Evolutionary conservation across 1,140 invertebrate species (phyloP), one percentile per base, ranked within the genome.

Genomic region (Monomorium pharaonis): DNA sequence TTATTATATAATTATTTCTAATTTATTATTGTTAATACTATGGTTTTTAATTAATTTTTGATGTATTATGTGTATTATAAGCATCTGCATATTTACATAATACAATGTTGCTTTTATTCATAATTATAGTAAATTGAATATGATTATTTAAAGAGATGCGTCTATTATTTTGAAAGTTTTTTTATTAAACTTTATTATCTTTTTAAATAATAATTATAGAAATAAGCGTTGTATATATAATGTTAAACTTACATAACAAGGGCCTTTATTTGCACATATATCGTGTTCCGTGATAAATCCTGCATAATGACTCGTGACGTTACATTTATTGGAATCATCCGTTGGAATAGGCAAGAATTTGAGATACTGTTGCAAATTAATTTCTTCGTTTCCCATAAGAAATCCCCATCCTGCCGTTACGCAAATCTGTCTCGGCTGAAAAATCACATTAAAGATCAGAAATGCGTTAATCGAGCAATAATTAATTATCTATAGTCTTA

Each of bases 331-430:
- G 4, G 93, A 92, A 72, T 96, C 94, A 44, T 96, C 95, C 33
- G 95, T 95, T 37, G 96, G 96, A 33, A 96, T 93, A 21, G 96
- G 95, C 72, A 96, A 91, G 92, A 96, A 96, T 86, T 95, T 95
- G 0, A 96, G 92, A 88, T 96, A 95, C 86, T 95, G 95, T 86
- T 96, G 94, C 42, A 95, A 92, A 84, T 94, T 95, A 3, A 95
- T 89, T 91, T 96, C 96, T 92, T 95, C 95, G 77, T 95, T 95
- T n/a, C n/a, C n/a, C 75, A 94, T 92, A 63, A 94, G 95, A 60
- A 96, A 95, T 75, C 96, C 96, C 96, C 96, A 97, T 74, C 96
- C 96, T 63, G 95, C 96, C 10, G 95, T 96, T 3, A 96, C 95
- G 87, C 96, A 97, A 9, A 96, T 86, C 87, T 96, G 96, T 78